Base-by-base conservation (phyloP, 2,113 vertebrate species). In the Chaetura pelagica region DNA sequence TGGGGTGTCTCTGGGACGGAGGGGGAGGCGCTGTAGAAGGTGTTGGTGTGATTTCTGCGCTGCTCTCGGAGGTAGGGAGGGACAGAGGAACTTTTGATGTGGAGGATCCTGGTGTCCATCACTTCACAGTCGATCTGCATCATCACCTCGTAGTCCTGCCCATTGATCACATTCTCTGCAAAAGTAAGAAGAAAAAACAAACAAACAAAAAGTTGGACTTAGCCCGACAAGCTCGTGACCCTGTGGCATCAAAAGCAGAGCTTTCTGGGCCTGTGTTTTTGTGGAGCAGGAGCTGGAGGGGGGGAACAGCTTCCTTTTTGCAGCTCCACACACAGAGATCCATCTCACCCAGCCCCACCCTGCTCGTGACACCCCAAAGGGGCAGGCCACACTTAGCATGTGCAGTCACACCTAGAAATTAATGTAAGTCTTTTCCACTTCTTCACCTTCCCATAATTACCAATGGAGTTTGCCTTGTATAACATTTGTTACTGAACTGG, bases 61-160 rank as follows among this genome's bases (percentile, higher is more conserved):
- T 97, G 97, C 35, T 98, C 97, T 40, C 98, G 98, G 30, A 99
- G 98, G 93, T 98, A 95, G 0, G 98, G 99, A 12, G 99, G 99
- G 64, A 99, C 98, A 11, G 98, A 98, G 1, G 99, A 98, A 27
- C 99, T 99, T 94, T 99, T 99, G 97, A 99, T 99, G 96, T 99
- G 99, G 49, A 99, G 98, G 87, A 99, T 99, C 96, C 98, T 98
- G 90, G 99, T 99, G 98, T 99, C 98, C 88, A 99, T 99, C 84
- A 99, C 99, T 87, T 99, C 99, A 12, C 99, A 99, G 97, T 99
- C 99, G 2, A 99, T 99, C 97, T 99, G 99, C 99, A 99, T 99
- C 99, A 99, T 99, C 93, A 99, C 99, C 95, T 99, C 98, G 0
- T 98, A 98, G 73, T 99, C 99, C 90, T 99, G 98, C 91, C 99